phyloP scores from a whole-genome alignment of 2,113 vertebrate species.

The Brachyhypopomus occidentalis region DNA sequence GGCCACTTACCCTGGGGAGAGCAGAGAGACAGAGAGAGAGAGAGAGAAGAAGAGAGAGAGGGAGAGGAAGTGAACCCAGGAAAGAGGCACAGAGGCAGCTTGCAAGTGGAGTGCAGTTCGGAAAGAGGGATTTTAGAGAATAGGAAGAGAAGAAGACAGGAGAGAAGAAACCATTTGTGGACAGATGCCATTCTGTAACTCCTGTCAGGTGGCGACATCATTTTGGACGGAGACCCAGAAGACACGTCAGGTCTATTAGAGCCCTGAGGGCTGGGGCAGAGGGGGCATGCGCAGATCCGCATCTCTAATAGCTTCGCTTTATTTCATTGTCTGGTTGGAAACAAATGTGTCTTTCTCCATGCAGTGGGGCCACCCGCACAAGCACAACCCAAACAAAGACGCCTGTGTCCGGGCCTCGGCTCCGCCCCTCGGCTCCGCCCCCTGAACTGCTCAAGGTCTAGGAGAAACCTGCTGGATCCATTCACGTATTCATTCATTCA shows the following conservation, averaged over 20 bases:
- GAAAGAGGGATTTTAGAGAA: constrained; percentile 65
- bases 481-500: constrained; percentile 71
- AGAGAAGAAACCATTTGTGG: constrained; percentile 33
- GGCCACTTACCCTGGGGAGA: constrained; percentile 55
- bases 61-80: constrained; percentile 39
- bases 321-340: constrained; percentile 82
- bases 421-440: constrained; percentile 83
- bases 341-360: constrained; percentile 88
- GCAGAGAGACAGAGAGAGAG: constrained; percentile 50
- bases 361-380: constrained; percentile 86
- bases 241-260: constrained; percentile 7
- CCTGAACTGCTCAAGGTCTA: constrained; percentile 86
- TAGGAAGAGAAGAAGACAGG: constrained; percentile 58
- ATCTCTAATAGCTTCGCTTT: constrained; percentile 82
- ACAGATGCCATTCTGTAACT: constrained; percentile 23
- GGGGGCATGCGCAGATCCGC: constrained; percentile 59
- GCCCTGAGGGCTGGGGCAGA: constrained; percentile 37
- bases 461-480: constrained; percentile 85
- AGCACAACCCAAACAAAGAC: constrained; percentile 88
- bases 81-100: constrained; percentile 51
- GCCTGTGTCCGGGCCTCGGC: constrained; percentile 86
- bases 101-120: constrained; percentile 46
- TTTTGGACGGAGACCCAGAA: constrained; percentile 13
- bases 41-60: constrained; percentile 41
- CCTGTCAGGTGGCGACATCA: constrained; percentile 1